These are phyloP conservation scores for Okamejei kenojei DNA, from an alignment of 2,797 vertebrate species.

Conservation along the genomic window DNA sequence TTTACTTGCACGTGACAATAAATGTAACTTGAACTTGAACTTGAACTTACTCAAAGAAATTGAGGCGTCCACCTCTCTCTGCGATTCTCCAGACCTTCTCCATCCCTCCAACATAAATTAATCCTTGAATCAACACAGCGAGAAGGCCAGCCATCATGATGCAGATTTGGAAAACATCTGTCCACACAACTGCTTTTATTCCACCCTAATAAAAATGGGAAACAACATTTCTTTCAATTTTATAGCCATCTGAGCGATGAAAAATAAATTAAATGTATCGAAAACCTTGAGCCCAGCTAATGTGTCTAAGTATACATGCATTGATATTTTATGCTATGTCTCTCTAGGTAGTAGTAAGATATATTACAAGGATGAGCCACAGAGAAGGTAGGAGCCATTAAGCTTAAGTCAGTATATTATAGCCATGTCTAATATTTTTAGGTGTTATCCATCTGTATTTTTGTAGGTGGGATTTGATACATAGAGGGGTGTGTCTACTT, in stretches of 20 bases:
- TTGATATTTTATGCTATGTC: background rate
- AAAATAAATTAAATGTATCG: background rate
- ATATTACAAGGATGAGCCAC: background rate
- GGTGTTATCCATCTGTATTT: too few relatives aligned
- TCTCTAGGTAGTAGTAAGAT: background rate
- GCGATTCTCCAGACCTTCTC: slow-evolving; percentile 19
- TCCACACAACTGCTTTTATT: slow-evolving; percentile 35
- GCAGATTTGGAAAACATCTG: slow-evolving; percentile 28
- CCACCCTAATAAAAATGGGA: slow-evolving; percentile 11
- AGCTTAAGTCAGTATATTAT: too few relatives aligned
- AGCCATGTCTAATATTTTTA: too few relatives aligned
- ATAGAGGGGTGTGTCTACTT: too few relatives aligned
- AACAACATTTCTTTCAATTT: background rate
- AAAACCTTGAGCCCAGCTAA: background rate
- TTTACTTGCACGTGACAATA: too few relatives aligned
- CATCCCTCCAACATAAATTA: background rate
- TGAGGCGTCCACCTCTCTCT: slow-evolving; percentile 2
- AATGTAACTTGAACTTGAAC: background rate
- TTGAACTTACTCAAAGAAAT: slow-evolving; percentile 28
- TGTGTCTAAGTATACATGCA: background rate
- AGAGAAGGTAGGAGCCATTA: background rate
- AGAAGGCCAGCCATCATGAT: background rate
- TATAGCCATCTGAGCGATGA: background rate
- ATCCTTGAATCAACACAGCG: slow-evolving; percentile 22
- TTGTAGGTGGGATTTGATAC: too few relatives aligned